Evolutionary conservation across 2,888 invertebrate genomes (phyloP).

Genomic region (Xestoiulus laeticollis): DNA sequence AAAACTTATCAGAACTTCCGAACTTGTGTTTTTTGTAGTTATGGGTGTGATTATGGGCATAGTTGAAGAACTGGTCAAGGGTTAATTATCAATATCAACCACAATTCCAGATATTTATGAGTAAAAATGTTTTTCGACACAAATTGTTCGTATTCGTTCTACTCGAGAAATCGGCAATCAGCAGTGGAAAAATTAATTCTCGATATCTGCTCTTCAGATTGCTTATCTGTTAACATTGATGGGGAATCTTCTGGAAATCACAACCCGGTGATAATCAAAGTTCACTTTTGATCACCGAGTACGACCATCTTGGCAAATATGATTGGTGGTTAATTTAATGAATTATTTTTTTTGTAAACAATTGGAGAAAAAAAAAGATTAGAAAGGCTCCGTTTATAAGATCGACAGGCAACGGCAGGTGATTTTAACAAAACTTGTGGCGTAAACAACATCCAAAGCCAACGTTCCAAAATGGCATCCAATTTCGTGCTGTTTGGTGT

Average conservation of each 20-base stretch:
- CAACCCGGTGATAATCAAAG: background rate
- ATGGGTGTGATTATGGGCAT: too few species aligned
- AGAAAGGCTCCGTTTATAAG: background rate
- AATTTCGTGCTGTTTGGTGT: slow-evolving; percentile 1
- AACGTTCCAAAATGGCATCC: background rate
- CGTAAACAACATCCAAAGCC: background rate
- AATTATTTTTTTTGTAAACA: background rate
- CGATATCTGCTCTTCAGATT: background rate
- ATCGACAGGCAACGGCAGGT: background rate
- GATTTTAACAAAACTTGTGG: background rate
- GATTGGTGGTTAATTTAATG: background rate
- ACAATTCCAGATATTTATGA: too few species aligned
- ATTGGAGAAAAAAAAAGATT: background rate
- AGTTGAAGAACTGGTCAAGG: too few species aligned
- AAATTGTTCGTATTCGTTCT: too few species aligned
- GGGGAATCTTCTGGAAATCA: background rate
- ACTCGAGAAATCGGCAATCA: background rate
- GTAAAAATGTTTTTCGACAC: too few species aligned
- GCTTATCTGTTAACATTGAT: background rate
- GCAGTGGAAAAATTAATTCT: background rate
- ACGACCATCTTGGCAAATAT: background rate
- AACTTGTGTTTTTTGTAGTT: too few species aligned
- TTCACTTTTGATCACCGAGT: background rate
- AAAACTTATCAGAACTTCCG: too few species aligned
- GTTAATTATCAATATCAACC: too few species aligned